phyloP scores from a whole-genome alignment of 2,888 invertebrate genomes.

The Hemithea aestivaria region DNA sequence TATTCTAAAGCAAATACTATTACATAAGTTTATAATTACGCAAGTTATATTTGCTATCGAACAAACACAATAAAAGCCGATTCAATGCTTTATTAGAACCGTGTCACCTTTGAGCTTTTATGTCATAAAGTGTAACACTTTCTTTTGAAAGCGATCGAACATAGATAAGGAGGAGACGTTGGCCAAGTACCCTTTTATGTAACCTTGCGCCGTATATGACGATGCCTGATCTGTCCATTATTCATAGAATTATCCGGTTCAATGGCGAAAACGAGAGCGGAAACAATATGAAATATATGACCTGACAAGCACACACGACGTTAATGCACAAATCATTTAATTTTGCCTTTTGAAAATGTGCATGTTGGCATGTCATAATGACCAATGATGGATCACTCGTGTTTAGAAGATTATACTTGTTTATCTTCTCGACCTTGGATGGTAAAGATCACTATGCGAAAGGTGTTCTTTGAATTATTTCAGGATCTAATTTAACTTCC shows the following conservation, averaged over 20 bases:
- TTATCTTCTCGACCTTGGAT: too few relatives aligned
- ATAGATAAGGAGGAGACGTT: conserved; percentile 27
- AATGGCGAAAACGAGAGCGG: conserved; percentile 19
- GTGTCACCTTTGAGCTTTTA: too few relatives aligned
- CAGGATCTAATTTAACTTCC: too few relatives aligned
- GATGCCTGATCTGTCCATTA: conserved; percentile 10
- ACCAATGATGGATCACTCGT: conserved; percentile 2
- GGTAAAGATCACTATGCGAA: too few relatives aligned
- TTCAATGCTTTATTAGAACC: too few relatives aligned
- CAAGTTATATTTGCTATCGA: too few relatives aligned
- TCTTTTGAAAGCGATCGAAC: conserved; percentile 22
- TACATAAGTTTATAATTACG: too few relatives aligned
- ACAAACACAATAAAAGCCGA: too few relatives aligned
- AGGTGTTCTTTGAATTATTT: neutral
- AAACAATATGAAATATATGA: conserved; percentile 17
- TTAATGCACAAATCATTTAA: conserved; percentile 14
- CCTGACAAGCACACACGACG: conserved; percentile 9
- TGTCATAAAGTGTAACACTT: conserved; percentile 14
- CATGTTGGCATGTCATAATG: conserved; percentile 11
- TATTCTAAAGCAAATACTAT: too few relatives aligned
- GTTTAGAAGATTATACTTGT: too few relatives aligned
- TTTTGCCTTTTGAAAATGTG: conserved; percentile 12
- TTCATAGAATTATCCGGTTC: conserved; percentile 17
- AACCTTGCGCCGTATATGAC: conserved; percentile 20
- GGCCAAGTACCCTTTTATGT: conserved; percentile 17